Evolutionary conservation across 2,888 invertebrate genomes (phyloP), one percentile per base, ranked within the genome.

Genomic region (Pogonocherus hispidulus): DNA sequence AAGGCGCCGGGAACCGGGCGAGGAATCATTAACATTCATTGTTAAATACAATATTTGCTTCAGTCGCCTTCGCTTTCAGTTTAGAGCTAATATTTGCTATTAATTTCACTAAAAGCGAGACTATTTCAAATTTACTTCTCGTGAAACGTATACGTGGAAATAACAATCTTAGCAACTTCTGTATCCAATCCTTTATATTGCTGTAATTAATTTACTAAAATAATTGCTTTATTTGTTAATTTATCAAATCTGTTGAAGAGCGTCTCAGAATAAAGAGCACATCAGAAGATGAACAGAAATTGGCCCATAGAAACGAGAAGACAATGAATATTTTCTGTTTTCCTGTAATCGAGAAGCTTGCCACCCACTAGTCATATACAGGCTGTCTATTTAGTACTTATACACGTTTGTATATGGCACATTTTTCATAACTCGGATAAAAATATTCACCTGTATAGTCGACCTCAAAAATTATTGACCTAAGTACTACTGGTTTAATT

Each of bases 1-100:
- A 72, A 74, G 73, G 68, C 41, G 63, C 70, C 71, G 70, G 76
- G 69, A 70, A 72, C 77, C 69, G 60, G 72, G 72, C 59, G 11
- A 37, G 65, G 70, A 63, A 63, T 81, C 80, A 79, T 82, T 81
- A 81, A 78, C 79, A 81, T 81, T 81, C 82, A 82, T 81, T 82
- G 81, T 82, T 81, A 80, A 80, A 80, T 82, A 78, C 76, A 78
- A 80, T 81, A 80, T 80, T 81, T 80, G 78, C 74, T 75, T 75
- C 74, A 78, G 76, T 76, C 80, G 77, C 79, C 78, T 79, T 78
- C 81, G 78, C 79, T 80, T 79, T 78, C 78, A 76, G 75, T 79
- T 79, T 77, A 74, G 70, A 76, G 80, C 79, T 79, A 82, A 81
- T 82, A 81, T 82, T 82, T 82, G 77, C 80, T 75, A 79, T 80